Percentiles rank a stretch among this genome's conserved stretches.
Evolutionary conservation across 1,140 invertebrate species (phyloP).

Genomic region (Cyphomyrmex costatus): DNA sequence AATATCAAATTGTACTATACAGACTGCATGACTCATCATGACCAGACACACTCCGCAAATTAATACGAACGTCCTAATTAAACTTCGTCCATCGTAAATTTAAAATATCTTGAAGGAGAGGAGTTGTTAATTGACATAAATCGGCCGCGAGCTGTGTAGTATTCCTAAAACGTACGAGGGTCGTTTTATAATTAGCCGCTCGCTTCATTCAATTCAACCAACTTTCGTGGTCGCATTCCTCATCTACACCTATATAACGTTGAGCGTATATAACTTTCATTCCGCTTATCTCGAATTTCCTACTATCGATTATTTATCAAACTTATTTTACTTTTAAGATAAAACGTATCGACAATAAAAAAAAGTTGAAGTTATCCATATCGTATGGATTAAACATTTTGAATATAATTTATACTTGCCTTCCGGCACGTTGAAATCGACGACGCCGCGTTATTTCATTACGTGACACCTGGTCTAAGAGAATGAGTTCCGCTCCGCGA

Average conservation of each 20-base stretch:
- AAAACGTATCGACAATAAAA: background rate
- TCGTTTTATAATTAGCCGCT: constrained; percentile 51
- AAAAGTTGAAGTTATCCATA: background rate
- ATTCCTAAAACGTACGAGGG: constrained; percentile 40
- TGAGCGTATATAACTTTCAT: constrained; percentile 36
- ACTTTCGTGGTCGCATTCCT: constrained; percentile 27
- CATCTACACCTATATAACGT: constrained; percentile 1
- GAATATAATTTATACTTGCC: background rate
- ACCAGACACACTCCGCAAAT: constrained; percentile 38
- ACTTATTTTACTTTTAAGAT: background rate
- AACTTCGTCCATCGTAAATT: constrained; percentile 37
- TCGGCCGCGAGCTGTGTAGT: background rate
- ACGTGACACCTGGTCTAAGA: constrained; percentile 61
- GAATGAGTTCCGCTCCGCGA: constrained; percentile 72
- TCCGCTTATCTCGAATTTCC: constrained; percentile 8
- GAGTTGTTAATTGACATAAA: constrained; percentile 40
- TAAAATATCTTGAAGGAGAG: constrained; percentile 44
- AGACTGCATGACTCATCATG: background rate
- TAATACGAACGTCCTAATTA: constrained; percentile 42
- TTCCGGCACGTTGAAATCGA: constrained; percentile 19
- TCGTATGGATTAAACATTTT: constrained; percentile 1
- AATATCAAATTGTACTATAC: background rate
- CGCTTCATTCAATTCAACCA: constrained; percentile 51
- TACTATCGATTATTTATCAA: background rate
- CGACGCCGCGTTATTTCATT: constrained; percentile 51